Evolutionary conservation across 1,140 invertebrate species (phyloP).

Genomic region (Dreissena rostriformis): DNA sequence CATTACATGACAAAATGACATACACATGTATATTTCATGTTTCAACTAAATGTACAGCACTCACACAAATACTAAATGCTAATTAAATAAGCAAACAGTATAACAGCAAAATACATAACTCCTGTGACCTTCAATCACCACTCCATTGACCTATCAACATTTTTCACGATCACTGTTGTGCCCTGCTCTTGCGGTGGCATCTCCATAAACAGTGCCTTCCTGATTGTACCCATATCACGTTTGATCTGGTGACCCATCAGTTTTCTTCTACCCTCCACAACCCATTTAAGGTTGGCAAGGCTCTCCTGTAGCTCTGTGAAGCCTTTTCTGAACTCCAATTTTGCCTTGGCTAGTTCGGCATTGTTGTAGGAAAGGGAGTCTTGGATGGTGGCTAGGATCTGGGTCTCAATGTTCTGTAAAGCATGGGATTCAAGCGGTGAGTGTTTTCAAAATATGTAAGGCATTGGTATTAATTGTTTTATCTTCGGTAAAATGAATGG

Average conservation of each 20-base stretch:
- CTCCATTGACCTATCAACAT: constrained; percentile 37
- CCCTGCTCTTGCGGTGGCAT: constrained; percentile 32
- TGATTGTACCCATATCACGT: constrained; percentile 77
- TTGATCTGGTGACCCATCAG: constrained; percentile 77
- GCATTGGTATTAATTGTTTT: too few relatives aligned
- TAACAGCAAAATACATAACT: neutral
- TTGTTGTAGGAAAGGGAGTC: constrained; percentile 62
- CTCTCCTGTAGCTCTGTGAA: constrained; percentile 79
- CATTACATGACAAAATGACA: too few relatives aligned
- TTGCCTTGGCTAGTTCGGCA: constrained; percentile 74
- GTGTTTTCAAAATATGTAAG: too few relatives aligned
- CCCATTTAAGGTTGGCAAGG: constrained; percentile 77
- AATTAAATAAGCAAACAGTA: too few relatives aligned
- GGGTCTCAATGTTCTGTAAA: constrained; percentile 71
- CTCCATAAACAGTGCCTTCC: constrained; percentile 68
- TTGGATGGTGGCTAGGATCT: constrained; percentile 69
- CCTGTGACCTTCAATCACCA: constrained; percentile 20
- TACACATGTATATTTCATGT: too few relatives aligned
- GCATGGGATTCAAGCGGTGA: neutral
- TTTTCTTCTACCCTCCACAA: constrained; percentile 77
- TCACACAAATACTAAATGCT: too few relatives aligned
- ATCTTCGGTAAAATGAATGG: too few relatives aligned
- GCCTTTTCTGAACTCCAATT: constrained; percentile 77
- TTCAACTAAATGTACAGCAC: too few relatives aligned
- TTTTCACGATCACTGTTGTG: constrained; percentile 35